Conservation (phyloP, 2,797 vertebrate genomes). For the Phalanger gymnotis region DNA sequence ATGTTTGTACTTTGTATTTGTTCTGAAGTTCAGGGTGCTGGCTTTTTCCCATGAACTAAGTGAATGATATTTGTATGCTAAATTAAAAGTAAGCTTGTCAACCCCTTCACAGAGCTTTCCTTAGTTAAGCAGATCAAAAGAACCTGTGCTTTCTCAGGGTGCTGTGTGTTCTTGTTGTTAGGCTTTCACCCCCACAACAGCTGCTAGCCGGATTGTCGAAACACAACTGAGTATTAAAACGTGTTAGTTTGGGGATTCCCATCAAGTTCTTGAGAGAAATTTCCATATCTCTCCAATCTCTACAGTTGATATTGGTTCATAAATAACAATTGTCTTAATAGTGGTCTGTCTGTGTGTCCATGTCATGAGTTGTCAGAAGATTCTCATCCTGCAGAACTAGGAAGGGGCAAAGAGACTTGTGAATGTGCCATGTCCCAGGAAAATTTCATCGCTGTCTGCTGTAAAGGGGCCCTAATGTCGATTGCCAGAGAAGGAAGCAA, state of each 20-base stretch:
- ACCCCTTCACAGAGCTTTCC: too few relatives aligned
- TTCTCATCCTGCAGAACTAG: background rate
- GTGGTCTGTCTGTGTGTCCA: background rate
- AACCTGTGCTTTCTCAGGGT: too few relatives aligned
- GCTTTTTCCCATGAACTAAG: too few relatives aligned
- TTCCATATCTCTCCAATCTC: background rate
- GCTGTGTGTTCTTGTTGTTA: too few relatives aligned
- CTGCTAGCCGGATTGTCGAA: too few relatives aligned
- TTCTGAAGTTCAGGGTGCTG: too few relatives aligned
- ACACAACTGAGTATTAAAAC: background rate
- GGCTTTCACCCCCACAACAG: too few relatives aligned
- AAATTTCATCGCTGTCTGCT: background rate
- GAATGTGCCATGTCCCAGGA: too few relatives aligned
- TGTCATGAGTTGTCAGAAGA: background rate
- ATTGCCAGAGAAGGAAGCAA: background rate
- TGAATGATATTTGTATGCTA: too few relatives aligned
- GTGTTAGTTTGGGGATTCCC: background rate
- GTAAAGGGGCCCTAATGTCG: background rate
- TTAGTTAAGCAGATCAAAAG: too few relatives aligned
- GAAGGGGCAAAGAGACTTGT: background rate
- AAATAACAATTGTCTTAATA: background rate
- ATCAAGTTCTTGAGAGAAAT: background rate
- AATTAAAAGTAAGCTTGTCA: too few relatives aligned
- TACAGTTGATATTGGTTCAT: background rate
- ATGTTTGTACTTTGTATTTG: too few relatives aligned